Evolutionary conservation across 2,113 vertebrate genomes (phyloP), one percentile per base, ranked within the genome.

Genomic region (Parus major): DNA sequence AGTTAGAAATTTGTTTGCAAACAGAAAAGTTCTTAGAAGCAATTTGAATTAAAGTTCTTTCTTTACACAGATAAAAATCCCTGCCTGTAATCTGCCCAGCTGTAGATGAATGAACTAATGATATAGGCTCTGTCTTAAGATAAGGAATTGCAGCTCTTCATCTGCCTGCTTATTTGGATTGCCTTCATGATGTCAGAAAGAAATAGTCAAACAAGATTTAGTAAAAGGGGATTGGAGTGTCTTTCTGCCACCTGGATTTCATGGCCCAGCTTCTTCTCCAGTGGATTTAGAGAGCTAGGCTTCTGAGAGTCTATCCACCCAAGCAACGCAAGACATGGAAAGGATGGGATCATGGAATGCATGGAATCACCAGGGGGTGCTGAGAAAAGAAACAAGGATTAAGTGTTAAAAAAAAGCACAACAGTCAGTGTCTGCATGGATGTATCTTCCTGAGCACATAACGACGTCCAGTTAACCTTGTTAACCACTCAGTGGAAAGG

Each of bases 371-470:
- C 47, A 35, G 49, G 44, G 44, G 15, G 7, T 55, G 18, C 55
- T 53, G 44, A 64, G 59, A 47, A 86, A 61, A 56, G 49, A 72
- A 77, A 80, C 0, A 2, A 77, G 14, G 24, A 17, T 53, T 36
- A 78, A 57, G 5, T 12, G 7, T 69, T 75, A 6, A 6, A 47
- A 49, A 50, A 85, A 56, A 25, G 15, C 21, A 16, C 21, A 39
- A 4, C 21, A 47, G 13, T 18, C 0, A 0, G 5, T 53, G 17
- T 14, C 55, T 41, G 11, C 4, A 12, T 61, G 17, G 3, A 46
- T 63, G 28, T 46, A 23, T 27, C 39, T 77, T 86, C 25, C 68
- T 78, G 33, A 96, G 64, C 10, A 8, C 23, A 55, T 15, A 0
- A 5, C 15, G 7, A 42, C 35, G 10, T 35, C 22, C n/a, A 42